Base-by-base conservation (phyloP, 2,113 vertebrate species). In the Delphinus delphis region DNA sequence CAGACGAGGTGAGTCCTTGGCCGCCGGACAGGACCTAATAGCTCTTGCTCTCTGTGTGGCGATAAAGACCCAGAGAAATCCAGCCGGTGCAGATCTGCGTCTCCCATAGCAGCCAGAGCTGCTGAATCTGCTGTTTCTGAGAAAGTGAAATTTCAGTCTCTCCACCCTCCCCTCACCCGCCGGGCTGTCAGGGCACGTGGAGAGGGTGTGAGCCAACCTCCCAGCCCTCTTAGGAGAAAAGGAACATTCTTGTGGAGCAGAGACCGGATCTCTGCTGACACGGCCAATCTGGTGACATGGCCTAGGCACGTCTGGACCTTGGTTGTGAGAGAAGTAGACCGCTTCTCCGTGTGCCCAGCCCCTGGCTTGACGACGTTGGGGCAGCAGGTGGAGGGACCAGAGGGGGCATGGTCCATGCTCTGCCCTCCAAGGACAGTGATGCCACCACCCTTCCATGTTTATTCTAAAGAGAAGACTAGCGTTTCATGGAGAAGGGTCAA, bases 81-180 rank as follows among this genome's bases (percentile, higher is more conserved):
- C 93, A 97, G 87, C 95, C 18, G 1, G 90, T 14, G 31, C 14
- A 15, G 97, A 96, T 90, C 97, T 90, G 83, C 71, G 97, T 98
- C 98, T 97, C 96, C 92, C 68, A 74, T 87, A 92, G 90, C 97
- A 81, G 97, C 96, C 96, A 68, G 95, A 97, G 80, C 33, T 97
- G 98, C 98, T 98, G 98, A 98, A 95, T 98, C 92, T 94, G 98
- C 97, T 96, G 67, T 97, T 98, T 97, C 93, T 95, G 96, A 96
- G 97, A 97, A 97, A 94, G 96, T 96, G 96, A 98, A 90, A 97
- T 95, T 95, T 95, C 94, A 96, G 79, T 62, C 68, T 21, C 44
- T 77, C 36, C 33, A 13, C 76, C 74, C 74, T 96, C 88, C 84
- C 62, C 55, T 82, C 55, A 11, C 33, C 47, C 14, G 85, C 77